Evolutionary conservation across 2,797 vertebrate species (phyloP), one percentile per base, ranked within the genome.

Genomic region (Myripristis jacobus): DNA sequence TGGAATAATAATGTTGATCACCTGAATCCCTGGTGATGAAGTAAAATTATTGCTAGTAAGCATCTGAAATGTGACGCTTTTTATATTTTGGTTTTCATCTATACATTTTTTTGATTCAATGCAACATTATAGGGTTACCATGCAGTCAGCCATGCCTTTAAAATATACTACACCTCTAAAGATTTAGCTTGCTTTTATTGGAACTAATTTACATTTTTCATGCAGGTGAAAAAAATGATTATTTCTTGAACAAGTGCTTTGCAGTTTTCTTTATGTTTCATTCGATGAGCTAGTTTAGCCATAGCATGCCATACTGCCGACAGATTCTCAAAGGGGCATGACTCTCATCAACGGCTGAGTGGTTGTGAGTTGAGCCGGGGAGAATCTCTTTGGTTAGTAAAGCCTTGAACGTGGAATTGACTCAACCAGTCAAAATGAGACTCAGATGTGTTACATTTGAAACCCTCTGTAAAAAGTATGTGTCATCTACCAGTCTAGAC

Each of bases 321-420:
- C 38, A 77, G 48, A 34, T 56, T 53, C 52, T 78, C 72, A 72
- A 73, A 77, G 57, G 81, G 67, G 66, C 74, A 59, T 2, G 38
- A 68, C 80, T 83, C 81, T 80, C 72, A 85, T 89, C 81, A 76
- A 38, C 13, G 66, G 70, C 76, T 70, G 74, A 77, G 72, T 61
- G 83, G 66, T 47, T 43, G 31, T 27, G 81, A 84, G 72, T 48
- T 12, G 48, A 78, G 55, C 54, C 13, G 56, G 83, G 63, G 78
- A 73, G 68, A 80, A 81, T 80, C 79, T 77, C 61, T 65, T 82
- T 69, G 54, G 62, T 66, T 55, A 2, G 64, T 18, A 38, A 79
- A 74, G 51, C 57, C 71, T 78, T 16, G 60, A 58, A 81, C 74
- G 80, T 66, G 62, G 60, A 71, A 62, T 24, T 41, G 54, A 60